Base-by-base conservation (phyloP, 37 sponge, comb jelly and placozoan species). In the Hexactinellida sp. region DNA sequence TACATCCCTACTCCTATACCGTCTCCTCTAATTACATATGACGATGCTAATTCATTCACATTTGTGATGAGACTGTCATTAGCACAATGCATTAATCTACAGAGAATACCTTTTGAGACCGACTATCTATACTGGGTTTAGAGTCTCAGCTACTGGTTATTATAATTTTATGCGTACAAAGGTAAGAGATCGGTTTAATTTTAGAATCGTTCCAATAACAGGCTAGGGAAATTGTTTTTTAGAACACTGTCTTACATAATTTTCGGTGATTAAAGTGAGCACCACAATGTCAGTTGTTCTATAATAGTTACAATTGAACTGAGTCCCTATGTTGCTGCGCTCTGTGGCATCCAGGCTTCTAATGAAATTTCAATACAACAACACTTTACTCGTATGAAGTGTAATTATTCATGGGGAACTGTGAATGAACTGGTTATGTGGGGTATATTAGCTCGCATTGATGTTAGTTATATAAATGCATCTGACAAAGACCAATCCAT, bases 401-500 rank as follows among this genome's bases (percentile, higher is more conserved):
- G 28, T 10, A 63, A 63, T n/a, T 25, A 63, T n/a, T 21, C 25
- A 63, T 63, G 76, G 76, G 32, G 76, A 28, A 25, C 76, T 25
- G 30, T 63, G 13, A 63, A 63, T 63, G 34, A 63, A 63, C 30
- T 63, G 25, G 13, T 63, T 25, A 63, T 63, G 76, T 28, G 3
- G 3, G 76, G 76, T 25, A 63, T 63, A 63, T n/a, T 63, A 63
- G 76, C 76, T 25, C 76, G 76, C 30, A n/a, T 63, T 63, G 13
- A 63, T n/a, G 76, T 63, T 32, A 63, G 76, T 63, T 63, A 63
- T 63, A 1, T 63, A 1, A 63, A 63, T 63, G 76, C 76, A 63
- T 25, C 76, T 63, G 76, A 63, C 13, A 25, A 10, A 25, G 76
- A 63, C 13, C 76, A 1, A 25, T 25, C 5, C 13, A 41, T 16